Conservation (phyloP, 2,113 vertebrate genomes). For the Sclerurus mexicanus region DNA sequence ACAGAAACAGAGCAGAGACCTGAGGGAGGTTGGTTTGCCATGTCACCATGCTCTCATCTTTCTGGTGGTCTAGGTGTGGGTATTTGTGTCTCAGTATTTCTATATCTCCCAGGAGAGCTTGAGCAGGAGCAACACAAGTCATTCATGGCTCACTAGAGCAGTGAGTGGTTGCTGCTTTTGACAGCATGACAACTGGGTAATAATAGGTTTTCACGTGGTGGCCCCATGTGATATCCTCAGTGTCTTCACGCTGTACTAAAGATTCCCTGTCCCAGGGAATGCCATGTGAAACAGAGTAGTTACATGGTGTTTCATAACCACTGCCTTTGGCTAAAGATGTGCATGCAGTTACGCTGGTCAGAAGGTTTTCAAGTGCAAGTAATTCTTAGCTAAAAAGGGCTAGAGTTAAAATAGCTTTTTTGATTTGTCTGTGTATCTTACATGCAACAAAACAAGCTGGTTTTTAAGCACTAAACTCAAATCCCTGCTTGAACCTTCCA, state of each 20-base stretch:
- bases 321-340: not conserved
- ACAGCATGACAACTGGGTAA: not conserved
- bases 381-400: not conserved
- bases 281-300: not conserved
- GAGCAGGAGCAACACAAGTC: not conserved
- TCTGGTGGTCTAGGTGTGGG: not conserved
- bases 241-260: not conserved
- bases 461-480: not conserved
- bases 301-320: not conserved
- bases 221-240: not conserved
- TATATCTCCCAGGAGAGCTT: not conserved
- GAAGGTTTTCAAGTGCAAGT: not conserved
- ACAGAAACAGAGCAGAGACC: not conserved
- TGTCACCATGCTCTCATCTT: not conserved
- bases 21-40: not conserved
- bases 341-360: not conserved
- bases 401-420: not conserved
- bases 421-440: not conserved
- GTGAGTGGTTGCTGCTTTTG: not conserved
- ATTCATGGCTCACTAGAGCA: conserved; percentile 31
- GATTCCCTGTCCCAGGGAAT: not conserved
- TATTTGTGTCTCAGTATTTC: not conserved
- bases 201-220: not conserved
- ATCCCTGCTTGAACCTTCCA: not conserved
- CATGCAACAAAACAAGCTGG: not conserved